Evolutionary conservation across 2,113 vertebrate species (phyloP).

Genomic region (Tachycineta bicolor): DNA sequence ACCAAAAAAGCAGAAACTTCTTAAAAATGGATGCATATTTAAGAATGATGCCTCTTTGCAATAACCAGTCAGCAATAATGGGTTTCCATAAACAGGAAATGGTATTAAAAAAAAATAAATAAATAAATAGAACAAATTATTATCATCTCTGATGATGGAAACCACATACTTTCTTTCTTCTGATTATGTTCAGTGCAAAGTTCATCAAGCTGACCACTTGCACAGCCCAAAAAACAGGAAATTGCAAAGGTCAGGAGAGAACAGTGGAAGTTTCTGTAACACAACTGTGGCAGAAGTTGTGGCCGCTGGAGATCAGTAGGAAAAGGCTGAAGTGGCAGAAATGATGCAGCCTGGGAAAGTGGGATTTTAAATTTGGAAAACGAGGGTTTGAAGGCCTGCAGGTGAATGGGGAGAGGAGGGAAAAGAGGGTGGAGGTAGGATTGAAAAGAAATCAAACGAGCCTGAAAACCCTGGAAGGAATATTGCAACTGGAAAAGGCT

Average conservation of each 20-base stretch:
- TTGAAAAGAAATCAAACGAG: background rate
- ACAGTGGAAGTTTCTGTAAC: background rate
- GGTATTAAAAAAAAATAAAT: background rate
- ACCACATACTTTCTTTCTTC: background rate
- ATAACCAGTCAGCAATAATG: background rate
- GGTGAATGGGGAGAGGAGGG: background rate
- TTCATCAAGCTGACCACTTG: background rate
- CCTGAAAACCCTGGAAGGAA: background rate
- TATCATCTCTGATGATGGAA: background rate
- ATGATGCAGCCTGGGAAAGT: background rate
- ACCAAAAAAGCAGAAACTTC: background rate
- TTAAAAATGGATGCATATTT: background rate
- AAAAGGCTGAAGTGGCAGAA: background rate
- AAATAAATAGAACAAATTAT: background rate
- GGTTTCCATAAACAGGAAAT: slow-evolving; percentile 2
- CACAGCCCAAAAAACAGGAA: background rate
- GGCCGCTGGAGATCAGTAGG: background rate
- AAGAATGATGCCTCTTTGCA: slow-evolving; percentile 3
- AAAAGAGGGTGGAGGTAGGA: background rate
- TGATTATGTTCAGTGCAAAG: background rate
- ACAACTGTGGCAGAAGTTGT: background rate
- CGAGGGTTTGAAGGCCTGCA: background rate
- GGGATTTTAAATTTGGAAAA: background rate
- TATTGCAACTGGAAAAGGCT: background rate
- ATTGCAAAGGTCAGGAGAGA: background rate